These are phyloP conservation scores for Himalopsyche tibetana DNA, from an alignment of 2,888 invertebrate species.

Conservation along the genomic window DNA sequence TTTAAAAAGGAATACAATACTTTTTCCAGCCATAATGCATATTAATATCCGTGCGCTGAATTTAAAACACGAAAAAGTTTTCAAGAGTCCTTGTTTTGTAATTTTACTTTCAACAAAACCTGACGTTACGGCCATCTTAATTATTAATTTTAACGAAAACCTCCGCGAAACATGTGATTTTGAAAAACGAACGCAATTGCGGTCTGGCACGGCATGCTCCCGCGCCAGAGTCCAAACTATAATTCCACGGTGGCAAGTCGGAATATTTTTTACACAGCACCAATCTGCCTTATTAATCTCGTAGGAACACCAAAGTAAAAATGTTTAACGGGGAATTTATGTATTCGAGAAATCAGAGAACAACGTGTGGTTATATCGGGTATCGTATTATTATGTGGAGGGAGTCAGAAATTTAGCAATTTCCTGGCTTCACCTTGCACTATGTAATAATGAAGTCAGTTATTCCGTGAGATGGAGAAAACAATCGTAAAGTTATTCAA, in stretches of 20 bases:
- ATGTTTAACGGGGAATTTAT: conserved; percentile 3
- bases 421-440: conserved; percentile 26
- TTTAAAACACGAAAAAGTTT: not conserved
- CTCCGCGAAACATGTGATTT: not conserved
- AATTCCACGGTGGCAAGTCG: not conserved
- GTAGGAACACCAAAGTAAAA: not conserved
- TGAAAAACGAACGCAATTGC: conserved; percentile 15
- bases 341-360: conserved; percentile 1
- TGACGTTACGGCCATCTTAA: conserved; percentile 1
- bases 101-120: conserved; percentile 25
- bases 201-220: not conserved
- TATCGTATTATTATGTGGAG: conserved; percentile 5
- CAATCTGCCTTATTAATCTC: not conserved
- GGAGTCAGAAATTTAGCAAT: conserved; percentile 8
- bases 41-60: too few species aligned
- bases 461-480: not conserved
- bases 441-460: conserved; percentile 21
- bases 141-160: conserved; percentile 20
- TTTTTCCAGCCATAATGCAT: too few species aligned
- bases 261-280: not conserved
- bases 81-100: not conserved
- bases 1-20: too few species aligned
- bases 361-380: not conserved
- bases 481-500: not conserved
- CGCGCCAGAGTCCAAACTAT: not conserved